phyloP scores from a whole-genome alignment of 2,113 vertebrate genomes.

The Tympanuchus pallidicinctus region DNA sequence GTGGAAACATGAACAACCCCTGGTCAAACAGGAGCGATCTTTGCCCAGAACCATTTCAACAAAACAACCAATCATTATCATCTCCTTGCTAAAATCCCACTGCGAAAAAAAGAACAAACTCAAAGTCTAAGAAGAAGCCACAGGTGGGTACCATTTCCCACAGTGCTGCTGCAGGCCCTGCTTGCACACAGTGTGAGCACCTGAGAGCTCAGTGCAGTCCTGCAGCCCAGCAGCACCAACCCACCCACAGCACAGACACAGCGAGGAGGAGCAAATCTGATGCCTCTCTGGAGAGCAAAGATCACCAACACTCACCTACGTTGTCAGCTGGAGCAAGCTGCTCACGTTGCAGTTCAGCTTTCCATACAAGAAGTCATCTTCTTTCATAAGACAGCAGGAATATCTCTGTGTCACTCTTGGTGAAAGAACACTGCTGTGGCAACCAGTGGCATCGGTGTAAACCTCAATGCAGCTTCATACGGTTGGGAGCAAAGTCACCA shows the following conservation, averaged over 20 bases:
- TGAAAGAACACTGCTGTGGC: fast-evolving
- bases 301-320: fast-evolving
- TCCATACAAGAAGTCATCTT: fast-evolving
- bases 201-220: fast-evolving
- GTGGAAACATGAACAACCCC: neutral
- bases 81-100: neutral
- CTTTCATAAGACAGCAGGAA: neutral
- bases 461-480: neutral
- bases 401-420: too few relatives aligned
- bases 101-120: neutral
- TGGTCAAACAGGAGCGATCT: fast-evolving
- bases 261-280: neutral
- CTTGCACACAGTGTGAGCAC: fast-evolving
- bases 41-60: neutral
- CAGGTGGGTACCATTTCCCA: neutral
- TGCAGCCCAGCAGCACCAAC: neutral
- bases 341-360: neutral
- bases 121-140: neutral
- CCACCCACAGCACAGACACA: fast-evolving
- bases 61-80: fast-evolving
- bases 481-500: neutral
- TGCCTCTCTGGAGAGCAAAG: neutral
- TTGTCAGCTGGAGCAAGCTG: neutral
- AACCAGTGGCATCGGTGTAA: fast-evolving
- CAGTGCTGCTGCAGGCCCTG: fast-evolving